A percentile compares a stretch with the other conserved stretches of the same genome.
Conservation (phyloP, 1,140 invertebrate genomes). For the Sminthurides bifidus region DNA sequence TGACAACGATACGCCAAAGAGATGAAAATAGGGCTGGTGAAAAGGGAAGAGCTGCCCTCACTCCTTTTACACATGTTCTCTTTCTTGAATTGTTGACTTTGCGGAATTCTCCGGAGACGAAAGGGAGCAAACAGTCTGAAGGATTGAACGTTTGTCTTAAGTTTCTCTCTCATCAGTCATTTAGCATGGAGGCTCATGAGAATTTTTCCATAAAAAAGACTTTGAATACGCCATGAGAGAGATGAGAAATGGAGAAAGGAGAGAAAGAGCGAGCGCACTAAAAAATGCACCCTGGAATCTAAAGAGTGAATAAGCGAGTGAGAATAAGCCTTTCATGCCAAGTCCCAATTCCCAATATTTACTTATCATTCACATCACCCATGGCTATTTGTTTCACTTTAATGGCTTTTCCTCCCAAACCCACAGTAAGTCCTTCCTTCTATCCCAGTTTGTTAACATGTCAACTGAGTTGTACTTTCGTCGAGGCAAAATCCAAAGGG, state of each 20-base stretch:
- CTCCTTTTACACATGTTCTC: no score
- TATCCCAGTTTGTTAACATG: background rate
- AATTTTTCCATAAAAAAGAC: background rate
- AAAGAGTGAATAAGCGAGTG: background rate
- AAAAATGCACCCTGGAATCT: background rate
- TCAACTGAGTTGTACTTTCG: no score
- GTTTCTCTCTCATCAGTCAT: background rate
- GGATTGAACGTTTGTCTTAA: no score
- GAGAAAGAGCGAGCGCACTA: slow-evolving; percentile 1
- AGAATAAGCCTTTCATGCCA: slow-evolving; percentile 19
- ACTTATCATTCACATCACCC: slow-evolving; percentile 24
- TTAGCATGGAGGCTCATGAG: background rate
- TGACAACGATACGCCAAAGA: no score
- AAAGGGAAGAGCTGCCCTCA: no score
- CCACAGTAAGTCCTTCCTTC: background rate
- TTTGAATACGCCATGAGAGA: background rate
- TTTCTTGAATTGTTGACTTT: no score
- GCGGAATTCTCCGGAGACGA: background rate
- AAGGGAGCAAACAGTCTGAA: slow-evolving; percentile 10
- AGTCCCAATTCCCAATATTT: slow-evolving; percentile 19
- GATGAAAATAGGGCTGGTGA: no score
- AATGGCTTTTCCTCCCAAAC: slow-evolving; percentile 22
- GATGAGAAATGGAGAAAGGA: background rate
- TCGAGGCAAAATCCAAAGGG: no score
- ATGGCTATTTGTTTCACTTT: slow-evolving; percentile 29